A percentile compares a stretch with the other conserved stretches of the same genome.
Conservation (phyloP, 1,140 invertebrate genomes). For the Cardiocondyla obscurior region DNA sequence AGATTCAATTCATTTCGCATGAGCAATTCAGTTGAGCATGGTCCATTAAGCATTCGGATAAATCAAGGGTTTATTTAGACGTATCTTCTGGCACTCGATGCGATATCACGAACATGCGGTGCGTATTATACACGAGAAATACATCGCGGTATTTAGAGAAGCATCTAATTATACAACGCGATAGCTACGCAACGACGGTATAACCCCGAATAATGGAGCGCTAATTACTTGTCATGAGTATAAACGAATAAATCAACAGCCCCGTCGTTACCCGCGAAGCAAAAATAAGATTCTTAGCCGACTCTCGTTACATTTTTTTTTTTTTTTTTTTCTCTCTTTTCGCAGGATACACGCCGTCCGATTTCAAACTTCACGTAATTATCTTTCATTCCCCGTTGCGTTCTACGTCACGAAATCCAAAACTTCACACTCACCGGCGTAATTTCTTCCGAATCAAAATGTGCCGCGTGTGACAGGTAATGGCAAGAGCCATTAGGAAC, state of each 20-base stretch:
- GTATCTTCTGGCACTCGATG: conserved; percentile 25
- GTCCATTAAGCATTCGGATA: conserved; percentile 19
- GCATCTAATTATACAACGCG: conserved; percentile 53
- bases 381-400: not conserved
- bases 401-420: not conserved
- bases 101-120: conserved; percentile 27
- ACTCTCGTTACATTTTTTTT: too few species aligned
- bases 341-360: too few species aligned
- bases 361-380: not conserved
- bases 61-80: conserved; percentile 30
- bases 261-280: not conserved
- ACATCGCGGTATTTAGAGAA: not conserved
- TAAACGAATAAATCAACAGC: conserved; percentile 14
- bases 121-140: not conserved
- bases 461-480: conserved; percentile 22
- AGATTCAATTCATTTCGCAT: not conserved
- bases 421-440: not conserved
- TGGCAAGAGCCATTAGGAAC: conserved; percentile 35
- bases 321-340: too few species aligned
- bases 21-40: not conserved
- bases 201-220: conserved; percentile 47
- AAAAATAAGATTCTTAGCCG: not conserved
- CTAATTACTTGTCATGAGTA: conserved; percentile 41
- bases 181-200: conserved; percentile 28
- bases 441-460: conserved; percentile 41